These are phyloP conservation scores for Stylophora pistillata DNA, from an alignment of 64 coral and sea anemone species.

Conservation along the genomic window DNA sequence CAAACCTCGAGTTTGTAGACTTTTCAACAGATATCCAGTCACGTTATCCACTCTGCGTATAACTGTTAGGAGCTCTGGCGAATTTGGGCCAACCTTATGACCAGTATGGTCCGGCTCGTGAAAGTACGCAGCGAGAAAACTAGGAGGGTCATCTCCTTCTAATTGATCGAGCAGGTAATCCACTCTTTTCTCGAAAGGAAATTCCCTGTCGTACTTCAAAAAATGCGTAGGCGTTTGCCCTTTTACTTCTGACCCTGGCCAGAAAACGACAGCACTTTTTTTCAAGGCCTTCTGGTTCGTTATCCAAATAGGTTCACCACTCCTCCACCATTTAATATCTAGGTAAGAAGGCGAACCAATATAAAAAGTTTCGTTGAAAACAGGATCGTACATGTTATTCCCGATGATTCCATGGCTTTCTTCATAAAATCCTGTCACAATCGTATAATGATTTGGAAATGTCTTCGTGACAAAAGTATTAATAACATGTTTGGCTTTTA, in stretches of 20 bases:
- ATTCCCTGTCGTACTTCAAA: slow-evolving; percentile 15
- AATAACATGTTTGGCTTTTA: slow-evolving; percentile 72
- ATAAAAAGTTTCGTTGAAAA: slow-evolving; percentile 76
- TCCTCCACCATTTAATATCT: slow-evolving; percentile 68
- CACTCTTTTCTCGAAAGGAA: slow-evolving; percentile 61
- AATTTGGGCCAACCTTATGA: slow-evolving; percentile 81
- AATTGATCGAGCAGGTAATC: slow-evolving; percentile 53
- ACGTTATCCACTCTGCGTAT: slow-evolving; percentile 72
- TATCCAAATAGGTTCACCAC: slow-evolving; percentile 74
- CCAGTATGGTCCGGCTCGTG: slow-evolving; percentile 78
- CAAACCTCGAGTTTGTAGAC: slow-evolving; percentile 33
- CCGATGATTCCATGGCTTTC: slow-evolving; percentile 89
- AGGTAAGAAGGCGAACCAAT: slow-evolving; percentile 39
- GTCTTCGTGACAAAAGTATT: slow-evolving; percentile 87
- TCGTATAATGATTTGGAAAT: slow-evolving; percentile 86
- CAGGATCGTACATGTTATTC: slow-evolving; percentile 83
- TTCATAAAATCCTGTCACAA: slow-evolving; percentile 88
- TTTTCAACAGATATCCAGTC: slow-evolving; percentile 76
- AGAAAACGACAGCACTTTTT: slow-evolving; percentile 79
- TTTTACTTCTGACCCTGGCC: slow-evolving; percentile 80
- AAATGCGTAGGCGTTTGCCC: slow-evolving; percentile 60
- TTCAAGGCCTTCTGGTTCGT: slow-evolving; percentile 71
- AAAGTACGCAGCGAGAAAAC: slow-evolving; percentile 76
- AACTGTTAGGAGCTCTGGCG: slow-evolving; percentile 52
- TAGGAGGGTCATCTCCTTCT: slow-evolving; percentile 54